Evolutionary conservation across 37 sponge, comb jelly and placozoan species (phyloP), one percentile per base, ranked within the genome.

Genomic region (Ianthella basta): DNA sequence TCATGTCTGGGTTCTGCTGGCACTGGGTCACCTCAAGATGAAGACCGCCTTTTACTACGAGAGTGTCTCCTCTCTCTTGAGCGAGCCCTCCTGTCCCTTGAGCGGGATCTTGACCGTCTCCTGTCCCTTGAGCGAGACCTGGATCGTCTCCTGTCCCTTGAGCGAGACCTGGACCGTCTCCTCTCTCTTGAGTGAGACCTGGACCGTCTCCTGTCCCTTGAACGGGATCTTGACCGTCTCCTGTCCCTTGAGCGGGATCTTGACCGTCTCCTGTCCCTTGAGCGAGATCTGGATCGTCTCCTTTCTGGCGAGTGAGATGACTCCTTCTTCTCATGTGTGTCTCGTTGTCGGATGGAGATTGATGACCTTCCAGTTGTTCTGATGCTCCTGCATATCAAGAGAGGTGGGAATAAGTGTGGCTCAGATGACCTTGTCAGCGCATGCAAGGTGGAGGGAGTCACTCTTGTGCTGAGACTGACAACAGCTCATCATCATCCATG

Each of bases 71-170:
- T 23, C 29, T 24, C 27, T 84, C 75, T 72, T 84, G 85, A 84
- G 6, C 84, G 33, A 23, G 84, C 82, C 32, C 84, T 67, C 24
- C 40, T 83, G 10, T 83, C 70, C 64, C 80, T 56, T 79, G 80
- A 79, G 33, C 87, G 25, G 24, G 80, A 79, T 84, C 85, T 67
- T 1, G 65, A 63, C 32, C 65, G 21, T 25, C 65, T 65, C 32
- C 68, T 83, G 25, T 83, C 70, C 34, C 84, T 83, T 55, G 73
- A 72, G 33, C 85, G 72, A 0, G 90, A 89, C 44, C 83, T 74
- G 20, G 85, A 80, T 36, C 81, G 15, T 44, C 81, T 27, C 21
- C 79, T 35, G 23, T 63, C 54, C 44, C 85, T 50, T 67, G 78
- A 53, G 15, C 54, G 20, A 19, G 86, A 86, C 24, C 78, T 27